These are phyloP conservation scores for Eristalis intricaria DNA, from an alignment of 2,888 invertebrate genomes.

Conservation along the genomic window DNA sequence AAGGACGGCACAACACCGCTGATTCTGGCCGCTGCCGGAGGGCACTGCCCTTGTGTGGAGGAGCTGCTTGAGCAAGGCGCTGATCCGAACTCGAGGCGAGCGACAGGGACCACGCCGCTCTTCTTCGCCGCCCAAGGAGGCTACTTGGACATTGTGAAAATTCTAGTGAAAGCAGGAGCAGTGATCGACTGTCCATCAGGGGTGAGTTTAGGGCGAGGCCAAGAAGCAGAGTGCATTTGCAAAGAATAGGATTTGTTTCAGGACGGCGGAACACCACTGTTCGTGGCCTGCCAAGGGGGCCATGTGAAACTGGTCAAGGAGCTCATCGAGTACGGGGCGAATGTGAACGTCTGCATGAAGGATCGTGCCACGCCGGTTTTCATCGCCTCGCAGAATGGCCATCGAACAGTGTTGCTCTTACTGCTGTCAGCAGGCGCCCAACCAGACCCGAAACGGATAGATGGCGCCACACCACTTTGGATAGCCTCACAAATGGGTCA, in stretches of 20 bases:
- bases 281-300: conserved; percentile 95
- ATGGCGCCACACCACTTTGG: conserved; percentile 95
- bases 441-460: conserved; percentile 88
- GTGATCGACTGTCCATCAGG: conserved; percentile 90
- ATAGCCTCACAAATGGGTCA: conserved; percentile 98
- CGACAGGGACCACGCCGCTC: conserved; percentile 95
- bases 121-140: conserved; percentile 98
- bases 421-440: conserved; percentile 88
- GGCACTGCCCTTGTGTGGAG: conserved; percentile 92
- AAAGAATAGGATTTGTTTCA: conserved; percentile 78
- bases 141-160: conserved; percentile 89
- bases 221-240: conserved; percentile 2
- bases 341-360: conserved; percentile 92
- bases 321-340: conserved; percentile 90
- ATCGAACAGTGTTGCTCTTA: conserved; percentile 88
- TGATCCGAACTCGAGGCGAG: conserved; percentile 91
- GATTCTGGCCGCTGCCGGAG: conserved; percentile 95
- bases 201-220: conserved; percentile 82
- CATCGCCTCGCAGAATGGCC: conserved; percentile 97
- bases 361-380: conserved; percentile 95
- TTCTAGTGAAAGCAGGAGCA: conserved; percentile 90
- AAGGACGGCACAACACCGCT: conserved; percentile 97
- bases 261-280: conserved; percentile 98
- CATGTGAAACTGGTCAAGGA: conserved; percentile 94
- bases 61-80: conserved; percentile 95